Base-by-base conservation (phyloP, 2,888 invertebrate species). In the Drosophila cracens region DNA sequence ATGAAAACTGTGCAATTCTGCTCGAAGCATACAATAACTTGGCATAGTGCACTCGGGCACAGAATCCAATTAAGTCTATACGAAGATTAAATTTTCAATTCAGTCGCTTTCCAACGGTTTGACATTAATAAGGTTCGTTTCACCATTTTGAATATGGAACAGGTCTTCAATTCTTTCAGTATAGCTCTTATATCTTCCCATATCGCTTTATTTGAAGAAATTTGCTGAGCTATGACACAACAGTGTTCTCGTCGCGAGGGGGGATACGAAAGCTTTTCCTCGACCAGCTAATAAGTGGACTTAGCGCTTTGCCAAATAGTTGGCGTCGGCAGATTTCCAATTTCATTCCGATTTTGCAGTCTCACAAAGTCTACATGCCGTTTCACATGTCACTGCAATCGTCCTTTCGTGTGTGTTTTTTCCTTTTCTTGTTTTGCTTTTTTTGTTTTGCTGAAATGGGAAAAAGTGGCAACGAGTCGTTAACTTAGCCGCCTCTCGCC, bases 1-100 rank as follows among this genome's bases (percentile, higher is more conserved):
- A 59, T 68, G 13, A 38, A 27, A 63, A 64, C 46, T 72, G 63
- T 57, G 43, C 52, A 66, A 61, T 72, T 62, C 34, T 67, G 48
- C 21, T 16, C 43, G 21, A 53, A 61, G 46, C 40, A 53, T 38
- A 38, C 52, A 29, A 46, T 58, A 59, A 54, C 4, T 66, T 33
- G 54, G 13, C 36, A 71, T 27, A 52, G 67, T 56, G 67, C 62
- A 59, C 56, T 71, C 25, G 54, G 54, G 71, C 58, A 62, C 38
- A 65, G 33, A 66, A 66, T 66, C 38, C 48, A 66, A 68, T 56
- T 66, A 68, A 48, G 40, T 66, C 36, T 18, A 31, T 21, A 16
- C 34, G 52, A 64, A 46, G 46, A 65, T 31, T 36, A 31, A 53
- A 63, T 43, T 33, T 33, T 33, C 13, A 46, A 13, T 21, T 13